Evolutionary conservation across 2,797 vertebrate genomes (phyloP), one percentile per base, ranked within the genome.

Genomic region (Anguilla anguilla): DNA sequence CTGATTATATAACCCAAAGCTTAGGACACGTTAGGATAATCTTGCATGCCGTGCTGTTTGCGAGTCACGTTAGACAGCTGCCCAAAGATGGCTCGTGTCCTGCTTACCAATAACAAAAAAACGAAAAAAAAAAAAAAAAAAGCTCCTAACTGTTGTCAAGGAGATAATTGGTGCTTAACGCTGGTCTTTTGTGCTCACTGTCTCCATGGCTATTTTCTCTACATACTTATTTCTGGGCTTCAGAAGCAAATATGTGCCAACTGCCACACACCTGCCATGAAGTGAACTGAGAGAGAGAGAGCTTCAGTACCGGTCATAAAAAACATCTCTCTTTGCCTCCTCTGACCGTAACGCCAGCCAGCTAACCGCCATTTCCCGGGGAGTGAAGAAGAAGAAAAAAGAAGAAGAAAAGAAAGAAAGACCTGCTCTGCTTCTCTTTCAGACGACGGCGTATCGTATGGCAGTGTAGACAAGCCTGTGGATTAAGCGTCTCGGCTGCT

Each of bases 21-120:
- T 91, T 92, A 90, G 28, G 84, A 82, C 84, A 87, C 89, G 90
- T 91, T 89, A 90, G 87, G 83, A 86, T 90, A 92, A 91, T 91
- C 91, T 87, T 4, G 61, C 81, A 72, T 53, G 79, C 35, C 31
- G 64, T 74, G 69, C 87, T 89, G 86, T 90, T 91, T 86, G 90
- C 86, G 51, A 85, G 81, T 84, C 49, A 83, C 46, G 31, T 79
- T 35, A 86, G 89, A 90, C 88, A 57, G 91, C 91, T 89, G 88
- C 22, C 85, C 89, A 83, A 87, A 83, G 86, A 87, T 69, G 51
- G 81, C 35, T n/a, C 46, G 61, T 55, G 43, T 7, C 25, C 77
- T 11, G 39, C 77, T 28, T n/a, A 51, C 43, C 77, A 25, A 81
- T 13, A 25, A 49, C 22, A 51, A 3, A 53, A 35, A n/a, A 61